phyloP scores from a whole-genome alignment of 2,113 vertebrate species.

The Helogale parvula region DNA sequence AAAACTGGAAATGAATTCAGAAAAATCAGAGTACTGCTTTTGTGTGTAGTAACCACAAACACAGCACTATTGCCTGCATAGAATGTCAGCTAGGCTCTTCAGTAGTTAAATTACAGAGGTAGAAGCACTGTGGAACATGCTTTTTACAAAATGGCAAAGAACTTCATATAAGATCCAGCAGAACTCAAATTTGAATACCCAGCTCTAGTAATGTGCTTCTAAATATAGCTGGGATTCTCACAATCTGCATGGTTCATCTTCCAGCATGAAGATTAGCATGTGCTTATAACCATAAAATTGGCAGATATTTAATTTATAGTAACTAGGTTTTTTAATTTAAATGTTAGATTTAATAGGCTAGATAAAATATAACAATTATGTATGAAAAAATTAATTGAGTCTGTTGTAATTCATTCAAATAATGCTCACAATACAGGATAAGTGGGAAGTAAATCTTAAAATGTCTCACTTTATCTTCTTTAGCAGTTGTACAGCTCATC shows the following conservation, averaged over 20 bases:
- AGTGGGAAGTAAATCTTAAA: conserved; percentile 64
- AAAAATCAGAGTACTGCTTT: neutral
- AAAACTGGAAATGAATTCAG: neutral
- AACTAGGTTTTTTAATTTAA: conserved; percentile 70
- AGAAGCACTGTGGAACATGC: conserved; percentile 33
- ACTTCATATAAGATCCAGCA: conserved; percentile 45
- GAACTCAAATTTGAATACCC: conserved; percentile 57
- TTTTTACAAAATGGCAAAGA: conserved; percentile 51
- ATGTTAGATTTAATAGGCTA: conserved; percentile 77
- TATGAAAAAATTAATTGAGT: conserved; percentile 75
- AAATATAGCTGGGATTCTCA: conserved; percentile 69
- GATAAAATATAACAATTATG: conserved; percentile 75
- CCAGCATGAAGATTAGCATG: conserved; percentile 72
- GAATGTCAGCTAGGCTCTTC: neutral
- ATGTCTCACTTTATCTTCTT: conserved; percentile 48
- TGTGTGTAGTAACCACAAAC: neutral
- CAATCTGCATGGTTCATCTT: conserved; percentile 70
- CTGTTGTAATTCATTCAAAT: conserved; percentile 72
- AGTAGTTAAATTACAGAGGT: conserved; percentile 40
- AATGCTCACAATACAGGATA: conserved; percentile 59
- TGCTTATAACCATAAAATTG: conserved; percentile 77
- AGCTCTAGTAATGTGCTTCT: conserved; percentile 64
- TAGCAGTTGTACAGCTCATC: conserved; percentile 40
- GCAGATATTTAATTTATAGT: conserved; percentile 77
- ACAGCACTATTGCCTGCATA: neutral